Evolutionary conservation across 1,140 invertebrate species (phyloP).

Genomic region (Paraescarpia echinospica): DNA sequence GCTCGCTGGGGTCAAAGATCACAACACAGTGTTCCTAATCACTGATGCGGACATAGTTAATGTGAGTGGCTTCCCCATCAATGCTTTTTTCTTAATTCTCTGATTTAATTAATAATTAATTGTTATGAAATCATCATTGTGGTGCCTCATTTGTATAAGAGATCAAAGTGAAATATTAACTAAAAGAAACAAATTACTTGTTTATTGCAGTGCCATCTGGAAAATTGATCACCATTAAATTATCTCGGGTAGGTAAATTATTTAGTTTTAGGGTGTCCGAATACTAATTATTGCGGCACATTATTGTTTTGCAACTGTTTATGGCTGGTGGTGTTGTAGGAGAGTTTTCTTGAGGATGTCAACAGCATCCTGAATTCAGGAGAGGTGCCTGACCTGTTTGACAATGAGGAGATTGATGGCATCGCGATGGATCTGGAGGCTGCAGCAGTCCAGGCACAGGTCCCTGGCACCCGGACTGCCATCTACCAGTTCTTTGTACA

Average conservation of each 20-base stretch:
- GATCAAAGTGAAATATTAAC: too few relatives aligned
- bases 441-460: slow-evolving; percentile 46
- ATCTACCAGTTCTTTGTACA: slow-evolving; percentile 54
- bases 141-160: not conserved
- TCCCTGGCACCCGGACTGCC: slow-evolving; percentile 50
- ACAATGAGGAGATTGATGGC: slow-evolving; percentile 56
- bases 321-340: slow-evolving; percentile 35
- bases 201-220: too few relatives aligned
- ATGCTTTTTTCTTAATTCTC: not conserved
- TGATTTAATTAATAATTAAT: not conserved
- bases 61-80: slow-evolving; percentile 14
- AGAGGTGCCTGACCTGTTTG: slow-evolving; percentile 58
- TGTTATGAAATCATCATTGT: not conserved
- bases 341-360: slow-evolving; percentile 57
- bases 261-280: too few relatives aligned
- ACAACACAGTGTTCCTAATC: slow-evolving; percentile 53
- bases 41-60: slow-evolving; percentile 64
- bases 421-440: slow-evolving; percentile 56
- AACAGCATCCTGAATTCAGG: slow-evolving; percentile 58
- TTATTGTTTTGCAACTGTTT: not conserved
- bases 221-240: too few relatives aligned
- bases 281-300: too few relatives aligned
- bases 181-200: not conserved
- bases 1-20: slow-evolving; percentile 48
- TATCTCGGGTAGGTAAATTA: too few relatives aligned